Evolutionary conservation across 1,140 invertebrate genomes (phyloP), one percentile per base, ranked within the genome.

Genomic region (Coboldia fuscipes): DNA sequence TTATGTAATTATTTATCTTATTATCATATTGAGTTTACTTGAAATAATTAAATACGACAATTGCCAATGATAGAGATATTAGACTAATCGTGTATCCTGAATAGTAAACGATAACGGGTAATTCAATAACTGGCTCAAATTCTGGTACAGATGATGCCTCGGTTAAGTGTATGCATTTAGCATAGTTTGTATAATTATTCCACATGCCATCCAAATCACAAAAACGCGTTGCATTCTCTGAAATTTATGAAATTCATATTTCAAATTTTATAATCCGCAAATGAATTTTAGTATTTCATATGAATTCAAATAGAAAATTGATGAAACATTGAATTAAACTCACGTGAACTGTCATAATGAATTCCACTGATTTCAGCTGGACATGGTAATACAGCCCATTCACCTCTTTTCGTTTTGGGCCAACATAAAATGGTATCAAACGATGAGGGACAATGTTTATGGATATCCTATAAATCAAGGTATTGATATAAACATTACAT

Each of bases 371-470:
- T 58, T 42, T 77, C 70, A 4, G 66, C 63, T 41, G 84, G 74
- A 45, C 83, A 88, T 4, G 71, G 66, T 37, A 80, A 63, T 1
- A 63, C 48, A 2, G 71, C 73, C 5, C 68, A 37, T 0, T 64
- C 63, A 22, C 70, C 70, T 23, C 67, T 63, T 1, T 59, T 57
- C 0, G 80, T 79, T 3, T 66, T 58, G 1, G 74, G 77, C 83
- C 83, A 88, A 50, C 83, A 86, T 1, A 78, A 56, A 13, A 83
- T 50, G 8, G 63, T 62, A 51, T 86, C 81, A 61, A 68, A 82
- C 36, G 66, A 65, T 10, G 61, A 57, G 12, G 62, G 60, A 45
- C 72, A 75, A 41, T 49, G 60, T 35, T 54, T 53, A 2, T 43
- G 45, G 20, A 36, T 44, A 15, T 32, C 36, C 39, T 54, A n/a